Evolutionary conservation across 2,797 vertebrate species (phyloP).

Genomic region (Ambastaia sidthimunki): DNA sequence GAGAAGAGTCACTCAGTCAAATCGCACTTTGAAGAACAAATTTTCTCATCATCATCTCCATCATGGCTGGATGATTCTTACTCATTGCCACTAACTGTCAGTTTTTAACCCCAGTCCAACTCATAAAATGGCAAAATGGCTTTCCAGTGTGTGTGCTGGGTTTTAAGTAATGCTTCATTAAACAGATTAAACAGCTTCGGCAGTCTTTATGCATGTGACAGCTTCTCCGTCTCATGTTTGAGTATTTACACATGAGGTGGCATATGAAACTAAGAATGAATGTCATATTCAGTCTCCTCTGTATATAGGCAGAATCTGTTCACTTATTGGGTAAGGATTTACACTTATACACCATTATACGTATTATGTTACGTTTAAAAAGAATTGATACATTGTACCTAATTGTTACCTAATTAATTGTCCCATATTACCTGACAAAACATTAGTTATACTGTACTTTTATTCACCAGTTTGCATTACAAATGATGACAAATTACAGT

Average conservation of each 20-base stretch:
- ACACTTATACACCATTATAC: no score
- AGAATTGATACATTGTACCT: no score
- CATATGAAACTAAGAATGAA: neutral
- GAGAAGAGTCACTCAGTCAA: conserved; percentile 51
- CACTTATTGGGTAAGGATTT: no score
- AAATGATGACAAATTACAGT: no score
- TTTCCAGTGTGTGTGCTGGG: conserved; percentile 17
- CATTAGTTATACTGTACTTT: no score
- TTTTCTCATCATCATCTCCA: conserved; percentile 38
- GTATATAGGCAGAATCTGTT: no score
- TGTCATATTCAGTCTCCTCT: neutral
- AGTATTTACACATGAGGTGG: neutral
- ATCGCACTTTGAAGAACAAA: conserved; percentile 38
- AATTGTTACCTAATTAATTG: no score
- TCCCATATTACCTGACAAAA: no score
- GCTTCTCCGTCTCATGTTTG: neutral
- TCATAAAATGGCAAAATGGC: conserved; percentile 36
- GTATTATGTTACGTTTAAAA: no score
- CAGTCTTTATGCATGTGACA: neutral
- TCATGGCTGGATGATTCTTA: conserved; percentile 37
- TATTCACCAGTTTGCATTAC: no score
- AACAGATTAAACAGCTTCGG: neutral
- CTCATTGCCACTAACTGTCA: conserved; percentile 2
- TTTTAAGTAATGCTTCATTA: conserved; percentile 7
- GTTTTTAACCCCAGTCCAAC: conserved; percentile 7